Percentiles rank a stretch among this genome's conserved stretches.
phyloP scores from a whole-genome alignment of 92 coral and sea anemone genomes.

The Bergia sp. region DNA sequence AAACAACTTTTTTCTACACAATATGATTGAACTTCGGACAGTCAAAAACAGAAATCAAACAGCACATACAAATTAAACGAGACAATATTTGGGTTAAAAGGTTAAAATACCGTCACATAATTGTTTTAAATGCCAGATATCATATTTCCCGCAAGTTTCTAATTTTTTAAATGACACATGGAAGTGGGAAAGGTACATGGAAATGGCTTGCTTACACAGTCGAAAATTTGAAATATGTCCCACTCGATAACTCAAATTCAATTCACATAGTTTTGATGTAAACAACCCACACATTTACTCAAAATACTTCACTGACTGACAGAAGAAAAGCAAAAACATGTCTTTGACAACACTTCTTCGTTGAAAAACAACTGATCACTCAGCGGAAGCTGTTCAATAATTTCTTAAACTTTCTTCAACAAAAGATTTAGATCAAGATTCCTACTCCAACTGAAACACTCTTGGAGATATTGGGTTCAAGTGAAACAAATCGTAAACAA shows the following conservation, averaged over 20 bases:
- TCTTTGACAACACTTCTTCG: neutral
- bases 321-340: neutral
- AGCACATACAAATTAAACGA: conserved; percentile 2
- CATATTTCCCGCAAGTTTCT: conserved; percentile 27
- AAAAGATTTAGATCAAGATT: conserved; percentile 11
- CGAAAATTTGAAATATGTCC: neutral
- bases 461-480: neutral
- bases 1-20: too few relatives aligned
- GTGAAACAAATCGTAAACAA: neutral
- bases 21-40: too few relatives aligned
- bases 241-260: neutral
- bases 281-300: neutral
- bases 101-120: conserved; percentile 21
- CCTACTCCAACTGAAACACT: neutral
- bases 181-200: neutral
- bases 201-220: neutral
- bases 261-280: neutral
- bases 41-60: neutral
- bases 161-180: conserved; percentile 16
- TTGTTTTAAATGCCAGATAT: neutral
- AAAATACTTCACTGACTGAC: neutral
- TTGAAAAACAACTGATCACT: neutral
- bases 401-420: neutral
- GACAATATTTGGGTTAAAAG: conserved; percentile 32
- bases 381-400: neutral